Evolutionary conservation across 2,113 vertebrate genomes (phyloP), one percentile per base, ranked within the genome.

Genomic region (Dicentrarchus labrax): DNA sequence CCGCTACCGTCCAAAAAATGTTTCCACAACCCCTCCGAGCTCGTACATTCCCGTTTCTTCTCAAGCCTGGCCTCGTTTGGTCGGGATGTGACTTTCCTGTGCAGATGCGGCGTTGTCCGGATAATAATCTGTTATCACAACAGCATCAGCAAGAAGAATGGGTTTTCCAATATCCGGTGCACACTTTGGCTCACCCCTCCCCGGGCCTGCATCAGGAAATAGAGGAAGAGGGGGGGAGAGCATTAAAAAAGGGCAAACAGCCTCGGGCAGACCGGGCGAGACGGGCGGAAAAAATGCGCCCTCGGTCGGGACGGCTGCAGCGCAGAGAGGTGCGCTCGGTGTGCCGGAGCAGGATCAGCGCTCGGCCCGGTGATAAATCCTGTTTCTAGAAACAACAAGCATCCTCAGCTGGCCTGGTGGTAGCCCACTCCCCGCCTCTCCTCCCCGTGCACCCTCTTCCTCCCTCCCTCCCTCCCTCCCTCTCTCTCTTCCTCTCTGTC

Each of bases 141-240:
- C 88, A 85, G 89, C 90, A 91, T 86, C 88, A 80, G 88, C 83
- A 61, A 90, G 91, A 88, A 92, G 93, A 92, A 91, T 93, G 92
- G 93, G 57, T 93, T 94, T 94, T 92, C 93, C 94, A 93, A 94
- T 94, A 94, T 94, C 94, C 93, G 94, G 94, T 94, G 88, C 91
- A 93, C 91, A 91, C 89, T 94, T 93, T 77, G 88, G 88, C 89
- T 92, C 91, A 71, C 84, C 89, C 87, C 91, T 86, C 85, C 93
- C 88, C 71, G 82, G 86, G 84, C 89, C 88, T 91, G 92, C 90
- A 90, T 92, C 81, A 89, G 91, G 91, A 92, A 88, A 86, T 41
- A 88, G 85, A 91, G 88, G 86, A 83, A 88, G 91, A 89, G 91
- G 74, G 51, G 64, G 79, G 50, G 47, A 47, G 73, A 78, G 82